Percentiles rank a stretch among this genome's conserved stretches.
These are phyloP conservation scores for Caenorhabditis virilis DNA, from an alignment of 2,888 invertebrate species.

Conservation along the genomic window DNA sequence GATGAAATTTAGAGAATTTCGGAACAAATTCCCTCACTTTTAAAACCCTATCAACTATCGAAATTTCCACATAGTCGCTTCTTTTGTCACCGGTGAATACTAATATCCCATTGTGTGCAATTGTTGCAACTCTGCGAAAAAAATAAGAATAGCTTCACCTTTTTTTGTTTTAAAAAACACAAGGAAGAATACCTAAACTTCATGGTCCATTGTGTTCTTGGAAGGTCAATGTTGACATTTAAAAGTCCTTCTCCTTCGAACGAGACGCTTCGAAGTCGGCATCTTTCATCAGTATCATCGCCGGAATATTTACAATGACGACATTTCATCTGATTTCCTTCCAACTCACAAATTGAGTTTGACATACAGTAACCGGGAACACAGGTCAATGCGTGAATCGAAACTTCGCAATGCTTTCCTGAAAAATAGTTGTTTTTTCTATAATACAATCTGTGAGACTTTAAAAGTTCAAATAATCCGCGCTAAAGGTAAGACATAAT, in stretches of 20 bases:
- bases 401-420: conserved; percentile 44
- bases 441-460: too few relatives aligned
- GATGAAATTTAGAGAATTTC: too few relatives aligned
- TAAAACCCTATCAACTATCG: conserved; percentile 53
- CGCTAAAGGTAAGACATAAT: too few relatives aligned
- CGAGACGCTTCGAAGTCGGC: conserved; percentile 57
- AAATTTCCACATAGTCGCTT: conserved; percentile 59
- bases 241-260: conserved; percentile 58
- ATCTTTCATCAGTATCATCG: conserved; percentile 49
- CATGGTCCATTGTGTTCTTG: conserved; percentile 50
- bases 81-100: conserved; percentile 55
- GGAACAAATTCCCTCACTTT: too few relatives aligned
- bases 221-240: conserved; percentile 42
- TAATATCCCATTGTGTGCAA: conserved; percentile 54
- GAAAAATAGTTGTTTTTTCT: neutral
- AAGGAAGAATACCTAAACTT: conserved; percentile 35
- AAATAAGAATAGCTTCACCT: conserved; percentile 7
- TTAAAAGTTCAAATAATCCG: too few relatives aligned
- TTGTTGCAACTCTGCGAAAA: conserved; percentile 56
- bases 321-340: conserved; percentile 42
- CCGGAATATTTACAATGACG: conserved; percentile 38
- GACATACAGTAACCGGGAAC: conserved; percentile 50
- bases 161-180: neutral
- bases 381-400: conserved; percentile 43
- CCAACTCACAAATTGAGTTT: conserved; percentile 42